Percentiles rank a stretch among this genome's conserved stretches.
Evolutionary conservation across 1,140 invertebrate species (phyloP).

Genomic region (Chionoecetes opilio): DNA sequence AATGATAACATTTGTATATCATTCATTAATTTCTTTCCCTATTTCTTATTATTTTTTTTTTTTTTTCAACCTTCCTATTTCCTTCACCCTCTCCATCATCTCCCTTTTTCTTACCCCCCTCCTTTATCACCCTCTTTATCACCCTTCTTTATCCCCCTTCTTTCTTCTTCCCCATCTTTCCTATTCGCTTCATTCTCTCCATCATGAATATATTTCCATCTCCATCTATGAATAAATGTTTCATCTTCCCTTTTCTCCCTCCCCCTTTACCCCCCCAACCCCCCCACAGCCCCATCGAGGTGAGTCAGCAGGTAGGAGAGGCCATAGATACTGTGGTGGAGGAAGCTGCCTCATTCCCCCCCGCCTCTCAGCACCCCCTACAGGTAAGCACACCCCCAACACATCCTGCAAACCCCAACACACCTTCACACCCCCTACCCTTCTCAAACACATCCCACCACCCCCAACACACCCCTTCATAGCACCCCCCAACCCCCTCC

Average conservation of each 20-base stretch:
- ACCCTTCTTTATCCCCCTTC: not conserved
- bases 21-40: no score
- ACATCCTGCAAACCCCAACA: not conserved
- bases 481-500: no score
- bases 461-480: not conserved
- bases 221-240: no score
- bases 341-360: slow-evolving; percentile 53
- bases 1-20: no score
- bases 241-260: not conserved
- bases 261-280: not conserved
- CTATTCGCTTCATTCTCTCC: not conserved
- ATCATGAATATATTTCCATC: no score
- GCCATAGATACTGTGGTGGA: slow-evolving; percentile 60
- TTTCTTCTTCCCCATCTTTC: not conserved
- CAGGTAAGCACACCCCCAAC: slow-evolving; percentile 40
- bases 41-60: no score
- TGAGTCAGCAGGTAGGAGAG: slow-evolving; percentile 31
- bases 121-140: not conserved
- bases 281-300: slow-evolving; percentile 28
- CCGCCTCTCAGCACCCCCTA: slow-evolving; percentile 33
- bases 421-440: not conserved
- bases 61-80: no score
- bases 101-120: no score
- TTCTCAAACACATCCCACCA: not conserved
- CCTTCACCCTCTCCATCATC: no score